These are phyloP conservation scores for Rutilus rutilus DNA, from an alignment of 2,113 vertebrate genomes.

Conservation along the genomic window DNA sequence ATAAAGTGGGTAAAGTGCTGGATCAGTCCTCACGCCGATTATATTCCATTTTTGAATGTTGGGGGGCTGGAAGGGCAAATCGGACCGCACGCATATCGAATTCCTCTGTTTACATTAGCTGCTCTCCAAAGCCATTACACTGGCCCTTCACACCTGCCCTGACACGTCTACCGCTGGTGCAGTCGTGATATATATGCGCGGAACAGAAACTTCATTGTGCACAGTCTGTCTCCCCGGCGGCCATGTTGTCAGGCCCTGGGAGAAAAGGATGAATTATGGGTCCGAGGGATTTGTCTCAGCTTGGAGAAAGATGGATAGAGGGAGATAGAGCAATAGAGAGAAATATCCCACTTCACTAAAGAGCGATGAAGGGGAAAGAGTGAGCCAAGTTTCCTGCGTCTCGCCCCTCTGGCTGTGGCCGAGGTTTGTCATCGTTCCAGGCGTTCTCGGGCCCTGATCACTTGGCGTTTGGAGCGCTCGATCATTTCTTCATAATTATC, in stretches of 20 bases:
- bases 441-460: conserved; percentile 9
- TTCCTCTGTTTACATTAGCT: conserved; percentile 46
- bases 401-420: background rate
- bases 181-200: background rate
- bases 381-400: conserved; percentile 14
- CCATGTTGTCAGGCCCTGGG: conserved; percentile 26
- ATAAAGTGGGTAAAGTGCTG: conserved; percentile 19
- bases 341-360: conserved; percentile 45
- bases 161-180: conserved; percentile 31
- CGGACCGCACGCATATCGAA: conserved; percentile 43
- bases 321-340: conserved; percentile 42
- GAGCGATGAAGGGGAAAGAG: conserved; percentile 49
- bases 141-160: conserved; percentile 44
- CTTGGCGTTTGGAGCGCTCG: background rate
- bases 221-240: conserved; percentile 5
- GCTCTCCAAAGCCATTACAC: conserved; percentile 11
- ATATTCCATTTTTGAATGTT: conserved; percentile 35
- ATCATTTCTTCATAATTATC: conserved; percentile 3
- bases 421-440: background rate
- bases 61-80: background rate
- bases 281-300: conserved; percentile 67
- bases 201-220: conserved; percentile 49
- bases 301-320: conserved; percentile 58
- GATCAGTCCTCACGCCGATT: conserved; percentile 26
- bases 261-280: conserved; percentile 65